These are phyloP conservation scores for Tetropium fuscum DNA, from an alignment of 2,888 invertebrate genomes.

Conservation along the genomic window DNA sequence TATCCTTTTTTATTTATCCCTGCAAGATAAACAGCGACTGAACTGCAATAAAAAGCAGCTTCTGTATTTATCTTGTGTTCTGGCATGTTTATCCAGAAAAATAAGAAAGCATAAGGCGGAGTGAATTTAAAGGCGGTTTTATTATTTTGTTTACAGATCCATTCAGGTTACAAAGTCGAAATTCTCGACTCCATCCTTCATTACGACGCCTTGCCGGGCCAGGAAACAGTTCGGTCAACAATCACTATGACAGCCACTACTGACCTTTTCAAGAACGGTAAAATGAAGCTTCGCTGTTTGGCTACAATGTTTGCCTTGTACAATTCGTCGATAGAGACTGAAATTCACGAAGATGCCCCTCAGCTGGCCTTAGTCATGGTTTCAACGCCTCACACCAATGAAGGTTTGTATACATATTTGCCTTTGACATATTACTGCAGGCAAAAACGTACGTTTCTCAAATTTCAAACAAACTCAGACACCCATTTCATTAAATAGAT, in stretches of 20 bases:
- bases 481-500: too few relatives aligned
- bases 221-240: constrained; percentile 59
- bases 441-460: too few relatives aligned
- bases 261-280: constrained; percentile 60
- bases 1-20: background rate
- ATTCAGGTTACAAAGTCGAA: constrained; percentile 46
- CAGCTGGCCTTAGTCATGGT: constrained; percentile 61
- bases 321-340: constrained; percentile 56
- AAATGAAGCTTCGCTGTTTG: constrained; percentile 60
- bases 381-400: constrained; percentile 57
- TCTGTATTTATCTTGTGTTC: constrained; percentile 14
- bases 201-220: constrained; percentile 57
- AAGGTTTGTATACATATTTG: constrained; percentile 48
- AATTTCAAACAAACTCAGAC: too few relatives aligned
- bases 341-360: constrained; percentile 61
- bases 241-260: constrained; percentile 58
- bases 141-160: constrained; percentile 38
- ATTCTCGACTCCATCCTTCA: constrained; percentile 55
- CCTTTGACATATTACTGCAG: too few relatives aligned
- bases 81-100: constrained; percentile 20
- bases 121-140: constrained; percentile 27
- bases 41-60: constrained; percentile 11
- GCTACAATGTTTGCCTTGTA: constrained; percentile 62
- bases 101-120: constrained; percentile 13
- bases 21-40: background rate